Base-by-base conservation (phyloP, 1,140 invertebrate genomes). In the Paralvinella palmiformis region DNA sequence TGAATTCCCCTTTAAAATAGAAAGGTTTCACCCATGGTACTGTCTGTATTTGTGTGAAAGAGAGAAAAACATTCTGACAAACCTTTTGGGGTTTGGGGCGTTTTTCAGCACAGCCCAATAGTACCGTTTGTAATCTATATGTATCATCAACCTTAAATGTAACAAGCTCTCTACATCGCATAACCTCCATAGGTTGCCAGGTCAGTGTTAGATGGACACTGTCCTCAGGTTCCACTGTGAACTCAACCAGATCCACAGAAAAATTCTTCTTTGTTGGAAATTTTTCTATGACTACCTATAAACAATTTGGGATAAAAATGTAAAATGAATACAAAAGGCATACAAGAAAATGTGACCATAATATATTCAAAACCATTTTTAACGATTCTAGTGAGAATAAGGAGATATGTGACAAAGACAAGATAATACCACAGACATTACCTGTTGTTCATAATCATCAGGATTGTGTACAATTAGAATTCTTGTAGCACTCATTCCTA, bases 191-290 rank as follows among this genome's bases (percentile, higher is more conserved):
- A 24, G 75, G 75, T 13, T 29, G 60, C 74, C 73, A 77, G 29
- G 67, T 67, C 7, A 76, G 69, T 7, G 64, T 60, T 17, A 77
- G 52, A 22, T 41, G 48, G 22, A 66, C 56, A 7, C 67, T 63
- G 22, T 63, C 67, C 31, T 69, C 68, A 53, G 72, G 64, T 17
- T 41, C 65, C 10, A 77, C 71, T 15, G 36, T 52, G 64, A 76
- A 72, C 44, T 71, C 67, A 35, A 53, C 57, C 27, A 61, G 27
- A 52, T 75, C 69, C 31, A 74, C 55, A 24, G 45, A 64, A 61
- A 76, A 75, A 24, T 71, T 65, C 45, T 74, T 75, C 60, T 75
- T 73, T 63, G 59, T 63, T 27, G 75, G 75, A 65, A 75, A 73
- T 59, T 68, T 69, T 58, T 76, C 74, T 17, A 77, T 62, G 7